phyloP scores from a whole-genome alignment of 2,888 invertebrate genomes.

The Punctoribates punctum region DNA sequence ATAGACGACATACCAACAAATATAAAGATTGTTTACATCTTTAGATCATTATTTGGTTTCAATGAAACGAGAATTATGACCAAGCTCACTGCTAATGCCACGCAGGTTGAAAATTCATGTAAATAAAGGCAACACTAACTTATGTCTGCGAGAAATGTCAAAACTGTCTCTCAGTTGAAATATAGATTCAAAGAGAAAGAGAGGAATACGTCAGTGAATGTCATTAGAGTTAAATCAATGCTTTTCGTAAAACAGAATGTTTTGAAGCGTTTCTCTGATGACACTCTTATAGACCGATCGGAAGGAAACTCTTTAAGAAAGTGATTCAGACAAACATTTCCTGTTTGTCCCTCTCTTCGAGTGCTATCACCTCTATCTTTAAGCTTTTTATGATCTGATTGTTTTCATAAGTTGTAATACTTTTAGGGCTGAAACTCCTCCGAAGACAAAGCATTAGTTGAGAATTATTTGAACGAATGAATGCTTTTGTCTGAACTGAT shows the following conservation, averaged over 20 bases:
- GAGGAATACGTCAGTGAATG: no score
- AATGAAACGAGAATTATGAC: not conserved
- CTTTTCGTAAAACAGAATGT: not conserved
- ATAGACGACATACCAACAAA: constrained; percentile 1
- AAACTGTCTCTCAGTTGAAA: not conserved
- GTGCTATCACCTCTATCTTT: not conserved
- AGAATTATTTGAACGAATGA: not conserved
- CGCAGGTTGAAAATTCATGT: no score
- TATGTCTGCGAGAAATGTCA: no score
- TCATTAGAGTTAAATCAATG: no score
- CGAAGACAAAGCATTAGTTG: not conserved
- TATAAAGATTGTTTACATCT: constrained; percentile 23
- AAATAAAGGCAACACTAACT: no score
- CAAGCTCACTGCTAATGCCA: not conserved
- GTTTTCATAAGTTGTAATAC: not conserved
- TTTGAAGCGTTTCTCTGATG: not conserved
- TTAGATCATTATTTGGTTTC: not conserved
- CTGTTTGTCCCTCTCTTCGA: not conserved
- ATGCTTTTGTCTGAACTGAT: constrained; percentile 3
- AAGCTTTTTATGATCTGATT: constrained; percentile 13
- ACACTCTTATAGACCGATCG: not conserved
- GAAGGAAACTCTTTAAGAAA: constrained; percentile 22
- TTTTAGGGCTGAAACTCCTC: not conserved
- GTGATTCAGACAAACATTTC: constrained; percentile 27
- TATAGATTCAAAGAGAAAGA: no score